Evolutionary conservation across 2,797 vertebrate species (phyloP).

Genomic region (Enteromius viviparus): DNA sequence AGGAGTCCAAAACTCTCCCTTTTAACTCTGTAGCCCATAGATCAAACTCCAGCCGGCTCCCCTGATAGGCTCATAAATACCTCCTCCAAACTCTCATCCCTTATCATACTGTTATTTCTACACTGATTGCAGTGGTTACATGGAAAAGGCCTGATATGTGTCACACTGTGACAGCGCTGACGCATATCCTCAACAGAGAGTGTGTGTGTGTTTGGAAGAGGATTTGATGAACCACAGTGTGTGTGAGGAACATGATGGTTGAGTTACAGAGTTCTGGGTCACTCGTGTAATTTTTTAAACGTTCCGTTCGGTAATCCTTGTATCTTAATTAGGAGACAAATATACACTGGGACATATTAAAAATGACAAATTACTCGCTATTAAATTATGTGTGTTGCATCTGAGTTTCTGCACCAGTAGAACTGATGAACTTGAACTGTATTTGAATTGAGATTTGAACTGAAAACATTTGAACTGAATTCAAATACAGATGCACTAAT

Average conservation of each 20-base stretch:
- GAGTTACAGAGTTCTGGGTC: conserved; percentile 24
- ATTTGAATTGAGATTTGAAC: neutral
- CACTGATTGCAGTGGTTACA: conserved; percentile 58
- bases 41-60: conserved; percentile 51
- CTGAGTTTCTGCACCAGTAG: neutral
- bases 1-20: conserved; percentile 53
- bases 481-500: neutral
- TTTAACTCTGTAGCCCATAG: conserved; percentile 57
- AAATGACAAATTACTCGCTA: neutral
- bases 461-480: neutral
- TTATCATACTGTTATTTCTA: conserved; percentile 66
- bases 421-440: neutral
- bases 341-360: neutral
- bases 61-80: conserved; percentile 61
- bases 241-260: conserved; percentile 24
- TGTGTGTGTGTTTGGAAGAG: conserved; percentile 29
- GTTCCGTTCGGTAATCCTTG: conserved; percentile 7
- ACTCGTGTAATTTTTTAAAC: neutral
- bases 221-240: conserved; percentile 33
- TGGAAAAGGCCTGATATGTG: conserved; percentile 37
- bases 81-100: conserved; percentile 60
- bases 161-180: conserved; percentile 37
- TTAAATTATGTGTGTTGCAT: neutral
- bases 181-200: conserved; percentile 52
- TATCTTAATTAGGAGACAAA: conserved; percentile 18